Evolutionary conservation across 2,113 vertebrate genomes (phyloP).

Genomic region (Todiramphus saurophagus): DNA sequence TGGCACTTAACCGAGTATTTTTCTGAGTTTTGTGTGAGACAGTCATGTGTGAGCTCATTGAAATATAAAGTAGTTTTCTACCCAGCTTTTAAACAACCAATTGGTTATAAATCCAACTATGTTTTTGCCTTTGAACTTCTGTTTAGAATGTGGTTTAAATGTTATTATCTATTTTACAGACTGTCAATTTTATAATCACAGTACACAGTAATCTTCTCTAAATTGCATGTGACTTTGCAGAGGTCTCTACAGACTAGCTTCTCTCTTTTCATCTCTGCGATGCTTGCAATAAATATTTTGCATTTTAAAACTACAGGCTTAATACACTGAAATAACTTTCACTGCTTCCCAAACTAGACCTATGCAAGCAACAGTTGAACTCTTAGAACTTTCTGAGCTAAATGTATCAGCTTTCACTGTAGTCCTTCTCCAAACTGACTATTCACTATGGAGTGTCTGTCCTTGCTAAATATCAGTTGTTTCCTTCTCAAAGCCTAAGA

Average conservation of each 20-base stretch:
- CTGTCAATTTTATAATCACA: conserved; percentile 13
- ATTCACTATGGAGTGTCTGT: background rate
- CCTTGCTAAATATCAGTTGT: background rate
- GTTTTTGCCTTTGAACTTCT: background rate
- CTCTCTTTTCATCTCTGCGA: background rate
- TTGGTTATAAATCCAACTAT: background rate
- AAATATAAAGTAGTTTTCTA: background rate
- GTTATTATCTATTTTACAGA: background rate
- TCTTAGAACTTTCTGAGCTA: background rate
- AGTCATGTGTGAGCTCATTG: background rate
- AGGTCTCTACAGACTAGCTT: background rate
- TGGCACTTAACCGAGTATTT: background rate
- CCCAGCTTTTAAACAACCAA: background rate
- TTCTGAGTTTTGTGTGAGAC: background rate
- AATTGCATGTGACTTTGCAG: background rate
- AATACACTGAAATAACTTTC: background rate
- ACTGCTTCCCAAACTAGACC: background rate
- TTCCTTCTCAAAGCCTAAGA: background rate
- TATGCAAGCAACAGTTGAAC: background rate
- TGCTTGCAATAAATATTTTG: background rate
- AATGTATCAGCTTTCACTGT: background rate
- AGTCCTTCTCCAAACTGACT: background rate
- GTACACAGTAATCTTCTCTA: background rate
- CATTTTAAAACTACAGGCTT: background rate
- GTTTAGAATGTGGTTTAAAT: background rate